Conservation (phyloP, 2,113 vertebrate species). For the Paramormyrops kingsleyae region DNA sequence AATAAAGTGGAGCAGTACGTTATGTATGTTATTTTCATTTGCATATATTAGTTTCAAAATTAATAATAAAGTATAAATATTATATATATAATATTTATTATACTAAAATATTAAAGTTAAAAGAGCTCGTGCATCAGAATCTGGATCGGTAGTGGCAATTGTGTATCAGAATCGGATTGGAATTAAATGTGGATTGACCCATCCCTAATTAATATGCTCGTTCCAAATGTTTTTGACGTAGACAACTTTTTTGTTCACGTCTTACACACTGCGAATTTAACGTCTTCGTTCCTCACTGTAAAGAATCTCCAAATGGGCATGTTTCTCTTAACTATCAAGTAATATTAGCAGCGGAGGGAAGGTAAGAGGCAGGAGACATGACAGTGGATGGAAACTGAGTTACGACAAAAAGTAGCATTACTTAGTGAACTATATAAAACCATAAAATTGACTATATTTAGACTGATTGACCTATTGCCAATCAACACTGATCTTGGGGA, state of each 20-base stretch:
- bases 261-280: background rate
- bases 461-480: background rate
- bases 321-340: background rate
- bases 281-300: background rate
- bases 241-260: background rate
- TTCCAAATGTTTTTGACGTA: background rate
- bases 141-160: no score
- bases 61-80: no score
- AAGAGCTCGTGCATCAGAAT: no score
- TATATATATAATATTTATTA: no score
- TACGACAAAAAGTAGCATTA: background rate
- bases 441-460: background rate
- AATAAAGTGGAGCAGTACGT: no score
- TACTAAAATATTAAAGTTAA: no score
- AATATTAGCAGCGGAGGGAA: background rate
- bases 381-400: background rate
- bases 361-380: background rate
- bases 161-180: no score
- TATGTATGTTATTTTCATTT: no score
- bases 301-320: background rate
- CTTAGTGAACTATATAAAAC: background rate
- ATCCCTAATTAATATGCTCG: background rate
- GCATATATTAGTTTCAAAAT: no score
- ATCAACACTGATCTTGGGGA: background rate
- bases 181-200: no score